Evolutionary conservation across 1,140 invertebrate species (phyloP), one percentile per base, ranked within the genome.

Genomic region (Radopholus similis): DNA sequence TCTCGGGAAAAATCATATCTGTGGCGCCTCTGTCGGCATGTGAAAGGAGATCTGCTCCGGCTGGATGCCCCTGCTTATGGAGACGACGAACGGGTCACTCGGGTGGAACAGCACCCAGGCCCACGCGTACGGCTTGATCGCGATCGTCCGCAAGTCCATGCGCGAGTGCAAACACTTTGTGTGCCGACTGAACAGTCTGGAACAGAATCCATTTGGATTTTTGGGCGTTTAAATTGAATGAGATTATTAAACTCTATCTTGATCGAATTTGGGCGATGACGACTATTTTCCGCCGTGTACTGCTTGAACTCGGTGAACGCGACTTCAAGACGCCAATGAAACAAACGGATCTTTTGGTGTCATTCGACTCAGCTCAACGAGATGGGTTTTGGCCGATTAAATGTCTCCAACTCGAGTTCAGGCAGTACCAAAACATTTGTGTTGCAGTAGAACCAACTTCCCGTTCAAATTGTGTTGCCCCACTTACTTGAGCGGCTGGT

Each of bases 31-130:
- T 60, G 21, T 26, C 9, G 59, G 59, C 18, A 34, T 47, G n/a
- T 62, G 49, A 49, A 62, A 18, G 30, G 40, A 51, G 40, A 62
- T 62, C 47, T 26, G 15, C 18, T 62, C 59, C 9, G 59, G 49
- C 30, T 62, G 59, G 32, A 47, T 49, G 5, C 40, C 59, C 23
- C 40, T 54, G 42, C 23, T 21, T 11, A 68, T 13, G 15, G 68
- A 70, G 21, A 70, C 51, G n/a, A 56, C 68, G n/a, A 70, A 70
- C 11, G 68, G 68, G 37, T 70, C 68, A n/a, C 44, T 34, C n/a
- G 68, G 68, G 58, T 70, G 68, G 42, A 70, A 70, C 34, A 70
- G 34, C 21, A 70, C 53, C 30, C 56, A 37, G 4, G 55, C 37
- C 28, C 32, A 49, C 21, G 28, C 35, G 4, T 30, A 23, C 53